phyloP scores from a whole-genome alignment of 2,888 invertebrate species.

The Tyria jacobaeae region DNA sequence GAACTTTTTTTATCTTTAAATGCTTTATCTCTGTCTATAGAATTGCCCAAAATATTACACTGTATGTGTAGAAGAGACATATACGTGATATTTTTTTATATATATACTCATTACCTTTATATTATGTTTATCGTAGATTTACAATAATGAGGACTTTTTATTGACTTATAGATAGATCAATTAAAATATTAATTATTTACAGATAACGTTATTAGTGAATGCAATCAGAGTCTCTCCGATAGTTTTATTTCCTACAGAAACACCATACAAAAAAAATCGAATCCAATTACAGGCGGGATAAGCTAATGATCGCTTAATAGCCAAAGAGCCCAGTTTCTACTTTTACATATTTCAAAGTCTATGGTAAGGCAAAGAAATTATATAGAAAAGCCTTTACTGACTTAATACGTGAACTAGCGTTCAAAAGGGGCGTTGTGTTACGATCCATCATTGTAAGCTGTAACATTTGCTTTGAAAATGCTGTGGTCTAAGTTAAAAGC shows the following conservation, averaged over 20 bases:
- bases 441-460: constrained; percentile 57
- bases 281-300: constrained; percentile 19
- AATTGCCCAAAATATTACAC: too few relatives aligned
- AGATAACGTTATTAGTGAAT: background rate
- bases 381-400: constrained; percentile 31
- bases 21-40: too few relatives aligned
- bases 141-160: too few relatives aligned
- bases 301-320: constrained; percentile 28
- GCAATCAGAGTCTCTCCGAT: background rate
- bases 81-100: too few relatives aligned
- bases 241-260: background rate
- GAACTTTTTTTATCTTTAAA: too few relatives aligned
- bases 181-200: background rate
- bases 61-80: too few relatives aligned
- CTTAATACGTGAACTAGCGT: constrained; percentile 50
- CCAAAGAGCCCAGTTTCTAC: constrained; percentile 32
- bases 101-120: too few relatives aligned
- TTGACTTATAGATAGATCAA: too few relatives aligned
- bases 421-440: constrained; percentile 46
- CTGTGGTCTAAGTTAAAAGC: constrained; percentile 18
- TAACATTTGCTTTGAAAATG: constrained; percentile 25
- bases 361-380: constrained; percentile 40
- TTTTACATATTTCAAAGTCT: constrained; percentile 44
- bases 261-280: background rate
- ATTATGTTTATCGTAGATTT: too few relatives aligned